Conservation (phyloP, 2,797 vertebrate species). For the Hapalemur alaotrensis region DNA sequence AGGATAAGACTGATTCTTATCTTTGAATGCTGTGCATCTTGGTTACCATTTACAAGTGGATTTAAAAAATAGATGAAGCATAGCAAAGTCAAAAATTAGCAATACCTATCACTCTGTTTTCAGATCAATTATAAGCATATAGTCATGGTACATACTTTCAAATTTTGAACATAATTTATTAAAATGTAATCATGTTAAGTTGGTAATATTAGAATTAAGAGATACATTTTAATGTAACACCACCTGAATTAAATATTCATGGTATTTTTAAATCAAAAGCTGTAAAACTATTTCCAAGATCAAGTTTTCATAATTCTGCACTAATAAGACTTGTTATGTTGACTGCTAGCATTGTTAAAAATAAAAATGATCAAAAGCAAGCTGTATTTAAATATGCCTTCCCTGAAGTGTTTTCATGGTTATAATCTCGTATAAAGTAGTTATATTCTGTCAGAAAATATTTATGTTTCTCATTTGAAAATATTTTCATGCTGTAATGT, state of each 20-base stretch:
- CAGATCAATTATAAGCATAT: background rate
- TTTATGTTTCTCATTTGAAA: background rate
- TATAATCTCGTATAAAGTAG: background rate
- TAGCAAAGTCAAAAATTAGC: background rate
- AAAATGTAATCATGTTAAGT: conserved; percentile 28
- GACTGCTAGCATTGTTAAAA: background rate
- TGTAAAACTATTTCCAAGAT: background rate
- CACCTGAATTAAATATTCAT: conserved; percentile 28
- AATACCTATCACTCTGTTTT: background rate
- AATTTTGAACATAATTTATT: background rate
- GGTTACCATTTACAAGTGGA: background rate
- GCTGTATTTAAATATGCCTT: background rate
- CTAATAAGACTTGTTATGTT: background rate
- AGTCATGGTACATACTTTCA: background rate
- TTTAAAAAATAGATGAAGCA: background rate
- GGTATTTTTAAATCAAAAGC: background rate
- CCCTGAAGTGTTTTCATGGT: background rate
- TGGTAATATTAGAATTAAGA: background rate
- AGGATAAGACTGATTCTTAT: background rate
- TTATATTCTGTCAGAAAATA: background rate
- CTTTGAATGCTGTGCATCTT: background rate
- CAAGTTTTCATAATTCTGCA: background rate
- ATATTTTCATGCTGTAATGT: background rate
- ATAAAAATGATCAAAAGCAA: background rate
- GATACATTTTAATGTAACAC: background rate